Evolutionary conservation across 1,140 invertebrate species (phyloP), one percentile per base, ranked within the genome.

Genomic region (Camponotus pennsylvanicus): DNA sequence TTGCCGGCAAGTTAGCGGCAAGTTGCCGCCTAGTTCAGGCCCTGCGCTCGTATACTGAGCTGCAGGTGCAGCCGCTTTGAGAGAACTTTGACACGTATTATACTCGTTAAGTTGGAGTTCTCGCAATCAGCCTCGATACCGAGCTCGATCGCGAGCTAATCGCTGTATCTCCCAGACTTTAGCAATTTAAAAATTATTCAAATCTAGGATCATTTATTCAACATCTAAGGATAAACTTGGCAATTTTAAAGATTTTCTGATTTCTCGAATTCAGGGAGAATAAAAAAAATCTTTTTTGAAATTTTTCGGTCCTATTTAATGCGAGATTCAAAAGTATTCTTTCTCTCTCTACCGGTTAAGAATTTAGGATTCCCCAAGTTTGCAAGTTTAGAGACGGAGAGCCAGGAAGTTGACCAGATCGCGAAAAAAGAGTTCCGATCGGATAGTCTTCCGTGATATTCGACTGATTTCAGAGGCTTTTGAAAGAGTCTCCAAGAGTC

Each of bases 1-100:
- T 90, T 91, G 69, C 86, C 85, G 57, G 61, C 86, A 92, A 90
- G 86, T 90, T 92, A 45, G 82, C 66, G 63, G 64, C 40, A 91
- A 89, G 86, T 91, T 91, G 84, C 70, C 83, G 85, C 67, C 49
- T 86, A 92, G 90, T 89, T 90, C 69, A 63, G 67, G 75, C 84
- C 69, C 45, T 52, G 21, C 45, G 57, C 78, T 88, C 87, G 59
- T 89, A 89, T 82, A 75, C 73, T 69, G 79, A 88, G 89, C 67
- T 87, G 88, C 85, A 89, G 88, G 84, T 85, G 85, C 75, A 61
- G 61, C 71, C 66, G 75, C 80, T 91, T 90, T 90, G 76, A 85
- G 86, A 85, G 76, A 92, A 93, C 89, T 92, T 93, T 88, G 92
- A 92, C 88, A 88, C 89, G 89, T 92, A 92, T 92, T 92, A 92